Conservation (phyloP, 2,888 invertebrate genomes). For the Cataglyphis rosenhaueri region DNA sequence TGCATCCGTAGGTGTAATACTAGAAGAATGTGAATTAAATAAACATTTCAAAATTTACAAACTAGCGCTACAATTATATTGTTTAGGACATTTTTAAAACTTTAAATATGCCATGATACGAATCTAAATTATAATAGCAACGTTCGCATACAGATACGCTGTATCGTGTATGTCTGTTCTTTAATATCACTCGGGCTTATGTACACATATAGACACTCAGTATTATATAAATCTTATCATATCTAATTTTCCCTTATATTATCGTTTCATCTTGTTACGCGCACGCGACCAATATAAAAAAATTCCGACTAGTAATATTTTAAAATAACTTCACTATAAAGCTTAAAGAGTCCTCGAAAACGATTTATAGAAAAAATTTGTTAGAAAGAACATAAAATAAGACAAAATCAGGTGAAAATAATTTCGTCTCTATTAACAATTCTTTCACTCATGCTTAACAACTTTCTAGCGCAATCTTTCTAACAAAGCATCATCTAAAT, state of each 20-base stretch:
- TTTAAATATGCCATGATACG: constrained; percentile 43
- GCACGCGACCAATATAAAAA: neutral
- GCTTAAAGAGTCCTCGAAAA: neutral
- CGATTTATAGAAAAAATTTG: neutral
- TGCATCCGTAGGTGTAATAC: constrained; percentile 51
- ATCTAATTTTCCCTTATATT: neutral
- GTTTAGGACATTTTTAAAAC: constrained; percentile 49
- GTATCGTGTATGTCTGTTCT: constrained; percentile 11
- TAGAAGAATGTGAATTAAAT: constrained; percentile 45
- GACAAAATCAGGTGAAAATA: neutral
- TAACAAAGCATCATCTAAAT: neutral
- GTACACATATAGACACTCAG: neutral
- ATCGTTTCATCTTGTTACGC: neutral
- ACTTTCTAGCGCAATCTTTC: neutral
- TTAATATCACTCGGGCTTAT: neutral
- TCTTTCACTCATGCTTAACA: neutral
- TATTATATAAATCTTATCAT: neutral
- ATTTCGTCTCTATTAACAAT: neutral
- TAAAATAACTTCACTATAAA: constrained; percentile 19
- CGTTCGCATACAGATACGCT: neutral
- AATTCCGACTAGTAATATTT: constrained; percentile 47
- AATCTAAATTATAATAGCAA: constrained; percentile 41
- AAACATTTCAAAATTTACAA: constrained; percentile 24
- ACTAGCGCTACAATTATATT: constrained; percentile 15
- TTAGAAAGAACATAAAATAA: neutral